Evolutionary conservation across 2,888 invertebrate species (phyloP).

Genomic region (Laothoe populi): DNA sequence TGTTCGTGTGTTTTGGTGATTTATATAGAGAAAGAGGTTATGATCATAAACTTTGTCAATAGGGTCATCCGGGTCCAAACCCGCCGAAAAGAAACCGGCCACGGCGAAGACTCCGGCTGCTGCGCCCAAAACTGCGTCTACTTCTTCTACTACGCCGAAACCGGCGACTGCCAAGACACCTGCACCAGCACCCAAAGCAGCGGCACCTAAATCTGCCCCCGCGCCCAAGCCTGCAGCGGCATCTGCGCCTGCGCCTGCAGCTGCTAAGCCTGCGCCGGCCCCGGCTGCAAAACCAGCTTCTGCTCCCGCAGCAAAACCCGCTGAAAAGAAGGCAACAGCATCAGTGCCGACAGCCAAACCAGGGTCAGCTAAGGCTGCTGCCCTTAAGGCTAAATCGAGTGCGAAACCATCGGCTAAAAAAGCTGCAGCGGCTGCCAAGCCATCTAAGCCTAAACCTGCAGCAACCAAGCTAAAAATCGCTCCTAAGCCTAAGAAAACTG

Average conservation of each 20-base stretch:
- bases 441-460: conserved; percentile 78
- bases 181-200: conserved; percentile 75
- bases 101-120: conserved; percentile 76
- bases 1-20: neutral
- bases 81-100: conserved; percentile 75
- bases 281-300: conserved; percentile 76
- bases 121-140: conserved; percentile 70
- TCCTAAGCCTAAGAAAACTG: conserved; percentile 83
- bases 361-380: conserved; percentile 81
- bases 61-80: conserved; percentile 74
- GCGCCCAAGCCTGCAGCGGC: conserved; percentile 71
- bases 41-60: conserved; percentile 32
- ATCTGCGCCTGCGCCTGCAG: conserved; percentile 72
- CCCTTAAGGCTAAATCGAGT: conserved; percentile 78
- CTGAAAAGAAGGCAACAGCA: conserved; percentile 69
- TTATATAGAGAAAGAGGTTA: conserved; percentile 50
- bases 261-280: conserved; percentile 77
- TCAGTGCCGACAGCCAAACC: conserved; percentile 77
- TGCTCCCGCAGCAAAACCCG: conserved; percentile 66
- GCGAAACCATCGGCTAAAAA: conserved; percentile 82
- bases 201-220: conserved; percentile 68
- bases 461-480: conserved; percentile 80
- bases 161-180: conserved; percentile 71
- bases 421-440: conserved; percentile 76
- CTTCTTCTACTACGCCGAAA: conserved; percentile 59